Conservation (phyloP, 2,797 vertebrate genomes). For the Ispidina lecontei region DNA sequence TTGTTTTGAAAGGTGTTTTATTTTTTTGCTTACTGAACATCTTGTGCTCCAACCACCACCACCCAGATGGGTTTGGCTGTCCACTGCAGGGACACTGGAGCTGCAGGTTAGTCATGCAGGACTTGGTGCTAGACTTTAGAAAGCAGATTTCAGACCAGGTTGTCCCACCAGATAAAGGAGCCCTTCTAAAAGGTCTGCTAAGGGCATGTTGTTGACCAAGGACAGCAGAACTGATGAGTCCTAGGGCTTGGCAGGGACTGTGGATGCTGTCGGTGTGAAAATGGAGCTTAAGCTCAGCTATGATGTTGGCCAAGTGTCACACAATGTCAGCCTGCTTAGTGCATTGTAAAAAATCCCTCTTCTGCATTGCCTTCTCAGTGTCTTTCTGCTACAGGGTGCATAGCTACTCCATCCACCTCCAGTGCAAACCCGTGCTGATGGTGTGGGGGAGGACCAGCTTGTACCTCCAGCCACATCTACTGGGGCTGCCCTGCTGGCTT, state of each 20-base stretch:
- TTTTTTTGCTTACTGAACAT: not conserved
- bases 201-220: rapidly evolving
- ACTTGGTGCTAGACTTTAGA: not conserved
- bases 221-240: not conserved
- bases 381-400: not conserved
- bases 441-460: rapidly evolving
- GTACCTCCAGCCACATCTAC: rapidly evolving
- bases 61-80: not conserved
- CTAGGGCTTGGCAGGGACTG: not conserved
- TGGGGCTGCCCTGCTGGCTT: not conserved
- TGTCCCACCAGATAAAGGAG: not conserved
- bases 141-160: not conserved
- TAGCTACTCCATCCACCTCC: rapidly evolving
- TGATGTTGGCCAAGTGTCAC: rapidly evolving
- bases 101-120: not conserved
- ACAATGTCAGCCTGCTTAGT: not conserved
- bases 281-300: not conserved
- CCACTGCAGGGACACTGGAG: not conserved
- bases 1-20: too few relatives aligned
- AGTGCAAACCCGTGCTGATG: rapidly evolving
- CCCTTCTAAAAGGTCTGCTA: not conserved
- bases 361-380: not conserved
- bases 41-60: not conserved
- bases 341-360: rapidly evolving
- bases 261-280: not conserved